Evolutionary conservation across 1,140 invertebrate genomes (phyloP), one percentile per base, ranked within the genome.

Genomic region (Hypothenemus hampei): DNA sequence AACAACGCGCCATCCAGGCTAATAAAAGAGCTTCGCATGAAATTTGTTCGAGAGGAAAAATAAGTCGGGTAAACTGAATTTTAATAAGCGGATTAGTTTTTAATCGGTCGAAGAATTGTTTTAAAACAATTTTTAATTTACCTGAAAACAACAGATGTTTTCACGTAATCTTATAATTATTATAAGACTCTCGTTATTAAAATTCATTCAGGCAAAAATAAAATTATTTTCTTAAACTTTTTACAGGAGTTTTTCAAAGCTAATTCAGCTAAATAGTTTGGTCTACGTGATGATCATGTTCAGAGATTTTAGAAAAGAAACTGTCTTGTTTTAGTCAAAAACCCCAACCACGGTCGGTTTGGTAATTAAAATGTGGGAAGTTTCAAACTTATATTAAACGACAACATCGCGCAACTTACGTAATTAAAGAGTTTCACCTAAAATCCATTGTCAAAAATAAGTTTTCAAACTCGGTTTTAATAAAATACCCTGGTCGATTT

Each of bases 11-110:
- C 36, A 16, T 8, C 36, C 36, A 8, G 16, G n/a, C n/a, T 43
- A n/a, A 43, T 43, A 23, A 43, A 43, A 21, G 18, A 21, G 40
- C 19, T 43, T 43, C 16, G 18, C 40, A 10, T 11, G 40, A 23
- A 43, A 43, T 23, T 43, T 10, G 22, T 23, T 43, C 10, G 7
- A 18, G 7, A 11, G 18, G 40, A 43, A 43, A 37, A 43, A 43
- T 43, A 43, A 43, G 20, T 43, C 20, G 40, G n/a, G 40, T 43
- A 43, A 43, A 43, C 40, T 43, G 40, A 22, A 43, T 43, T 43
- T 43, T 43, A 43, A 43, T 23, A 43, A 43, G 40, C 20, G 20
- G 40, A 43, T 43, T 43, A 22, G 40, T 21, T 43, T 5, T 23
- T 43, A 43, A 43, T 43, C 20, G 40, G 21, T 43, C 22, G 20